phyloP scores from a whole-genome alignment of 2,113 vertebrate genomes.

The Pardalotus punctatus region DNA sequence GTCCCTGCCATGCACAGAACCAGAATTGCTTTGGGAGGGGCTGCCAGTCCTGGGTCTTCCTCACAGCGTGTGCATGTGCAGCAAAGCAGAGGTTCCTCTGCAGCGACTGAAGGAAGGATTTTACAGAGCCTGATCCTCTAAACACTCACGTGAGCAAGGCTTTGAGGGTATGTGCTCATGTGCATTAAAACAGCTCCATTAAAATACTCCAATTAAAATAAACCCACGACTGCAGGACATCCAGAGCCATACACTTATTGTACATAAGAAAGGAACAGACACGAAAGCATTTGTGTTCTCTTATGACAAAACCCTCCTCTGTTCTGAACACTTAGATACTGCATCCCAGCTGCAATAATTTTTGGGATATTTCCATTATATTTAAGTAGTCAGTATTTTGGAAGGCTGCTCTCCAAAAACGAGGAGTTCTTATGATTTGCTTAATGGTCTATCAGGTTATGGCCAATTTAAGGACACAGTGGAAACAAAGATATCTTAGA shows the following conservation, averaged over 20 bases:
- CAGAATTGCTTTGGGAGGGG: background rate
- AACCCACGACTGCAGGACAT: background rate
- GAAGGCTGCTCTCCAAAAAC: background rate
- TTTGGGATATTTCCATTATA: background rate
- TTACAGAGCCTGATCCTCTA: background rate
- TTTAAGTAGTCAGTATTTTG: background rate
- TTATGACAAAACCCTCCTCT: background rate
- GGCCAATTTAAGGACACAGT: background rate
- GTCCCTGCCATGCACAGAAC: background rate
- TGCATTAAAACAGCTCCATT: background rate
- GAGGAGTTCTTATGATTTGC: background rate
- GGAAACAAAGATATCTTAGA: background rate
- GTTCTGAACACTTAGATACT: background rate
- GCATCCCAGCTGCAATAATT: background rate
- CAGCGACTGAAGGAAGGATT: background rate
- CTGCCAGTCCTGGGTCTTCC: background rate
- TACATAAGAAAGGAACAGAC: background rate
- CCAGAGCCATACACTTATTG: background rate
- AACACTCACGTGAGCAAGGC: background rate
- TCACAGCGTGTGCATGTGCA: fast-evolving
- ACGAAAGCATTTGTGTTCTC: background rate
- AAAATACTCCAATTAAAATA: background rate
- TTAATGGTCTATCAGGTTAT: background rate
- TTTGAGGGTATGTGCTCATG: background rate
- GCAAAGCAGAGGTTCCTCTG: background rate